These are phyloP conservation scores for Drosophila ananassae DNA, from an alignment of 1,140 invertebrate species.

Conservation along the genomic window DNA sequence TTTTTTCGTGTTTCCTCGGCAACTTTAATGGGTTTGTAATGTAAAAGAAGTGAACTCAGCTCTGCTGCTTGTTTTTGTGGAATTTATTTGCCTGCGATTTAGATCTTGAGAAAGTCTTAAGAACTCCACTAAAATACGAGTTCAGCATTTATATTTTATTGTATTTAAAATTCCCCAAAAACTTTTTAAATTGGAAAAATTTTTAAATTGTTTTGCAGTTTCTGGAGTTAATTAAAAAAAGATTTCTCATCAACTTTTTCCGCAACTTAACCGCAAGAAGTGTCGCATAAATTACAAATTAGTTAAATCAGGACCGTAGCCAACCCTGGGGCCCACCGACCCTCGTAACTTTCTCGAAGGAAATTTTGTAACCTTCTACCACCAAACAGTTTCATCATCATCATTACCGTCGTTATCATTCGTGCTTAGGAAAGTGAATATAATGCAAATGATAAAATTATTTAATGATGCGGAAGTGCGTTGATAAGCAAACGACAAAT, in stretches of 20 bases:
- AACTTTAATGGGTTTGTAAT: constrained; percentile 78
- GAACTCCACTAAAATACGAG: constrained; percentile 35
- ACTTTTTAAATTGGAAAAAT: constrained; percentile 28
- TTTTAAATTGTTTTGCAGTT: constrained; percentile 19
- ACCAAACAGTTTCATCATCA: constrained; percentile 39
- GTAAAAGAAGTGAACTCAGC: constrained; percentile 49
- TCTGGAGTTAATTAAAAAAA: constrained; percentile 71
- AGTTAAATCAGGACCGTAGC: constrained; percentile 58
- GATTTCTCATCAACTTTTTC: constrained; percentile 52
- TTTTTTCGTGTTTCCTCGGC: constrained; percentile 55
- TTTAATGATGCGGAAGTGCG: constrained; percentile 81
- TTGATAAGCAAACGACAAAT: constrained; percentile 79
- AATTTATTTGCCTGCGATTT: constrained; percentile 36
- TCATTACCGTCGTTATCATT: constrained; percentile 22
- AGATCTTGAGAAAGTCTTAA: constrained; percentile 35
- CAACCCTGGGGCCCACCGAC: constrained; percentile 13
- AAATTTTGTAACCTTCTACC: constrained; percentile 31
- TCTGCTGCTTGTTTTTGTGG: constrained; percentile 5
- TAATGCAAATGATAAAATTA: constrained; percentile 82
- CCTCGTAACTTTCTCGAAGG: neutral
- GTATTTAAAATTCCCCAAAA: constrained; percentile 1
- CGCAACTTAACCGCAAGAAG: constrained; percentile 44
- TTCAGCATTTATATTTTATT: constrained; percentile 7
- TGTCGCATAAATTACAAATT: constrained; percentile 78
- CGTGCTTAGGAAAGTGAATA: constrained; percentile 80